Evolutionary conservation across 2,888 invertebrate genomes (phyloP).

Genomic region (Amiota communis): DNA sequence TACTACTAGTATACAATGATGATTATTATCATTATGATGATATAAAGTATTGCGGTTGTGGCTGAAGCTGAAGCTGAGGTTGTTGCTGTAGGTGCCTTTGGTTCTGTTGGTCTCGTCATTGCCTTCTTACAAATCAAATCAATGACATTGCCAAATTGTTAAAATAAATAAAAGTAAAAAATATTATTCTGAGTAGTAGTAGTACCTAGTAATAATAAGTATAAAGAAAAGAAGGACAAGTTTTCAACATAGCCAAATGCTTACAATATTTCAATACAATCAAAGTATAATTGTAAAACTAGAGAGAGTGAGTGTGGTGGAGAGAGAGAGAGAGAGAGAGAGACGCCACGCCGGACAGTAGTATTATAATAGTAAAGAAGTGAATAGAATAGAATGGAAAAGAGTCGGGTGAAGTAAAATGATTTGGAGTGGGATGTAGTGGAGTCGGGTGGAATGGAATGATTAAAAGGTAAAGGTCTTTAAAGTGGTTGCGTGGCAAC

Average conservation of each 20-base stretch:
- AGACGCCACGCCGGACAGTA: background rate
- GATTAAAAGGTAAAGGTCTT: too few species aligned
- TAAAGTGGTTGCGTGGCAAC: background rate
- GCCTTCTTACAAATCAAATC: constrained; percentile 1
- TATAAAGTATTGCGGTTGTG: constrained; percentile 34
- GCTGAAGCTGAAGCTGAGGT: constrained; percentile 26
- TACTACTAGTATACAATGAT: too few species aligned
- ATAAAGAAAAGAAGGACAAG: background rate
- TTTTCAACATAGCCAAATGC: background rate
- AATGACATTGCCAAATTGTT: constrained; percentile 15
- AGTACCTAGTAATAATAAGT: too few species aligned
- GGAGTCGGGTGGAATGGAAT: too few species aligned
- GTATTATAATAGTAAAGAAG: too few species aligned
- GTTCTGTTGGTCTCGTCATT: background rate
- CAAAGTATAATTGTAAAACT: background rate
- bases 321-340: background rate
- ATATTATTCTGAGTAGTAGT: constrained; percentile 16
- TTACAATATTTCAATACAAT: background rate
- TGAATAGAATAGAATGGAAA: background rate
- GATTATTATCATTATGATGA: too few species aligned
- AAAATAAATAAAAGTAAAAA: constrained; percentile 13
- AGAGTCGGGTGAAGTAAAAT: background rate
- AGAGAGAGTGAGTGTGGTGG: too few species aligned
- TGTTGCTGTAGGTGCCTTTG: constrained; percentile 31
- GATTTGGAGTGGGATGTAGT: background rate